Evolutionary conservation across 1,140 invertebrate genomes (phyloP).

Genomic region (Vollenhovia emeryi): DNA sequence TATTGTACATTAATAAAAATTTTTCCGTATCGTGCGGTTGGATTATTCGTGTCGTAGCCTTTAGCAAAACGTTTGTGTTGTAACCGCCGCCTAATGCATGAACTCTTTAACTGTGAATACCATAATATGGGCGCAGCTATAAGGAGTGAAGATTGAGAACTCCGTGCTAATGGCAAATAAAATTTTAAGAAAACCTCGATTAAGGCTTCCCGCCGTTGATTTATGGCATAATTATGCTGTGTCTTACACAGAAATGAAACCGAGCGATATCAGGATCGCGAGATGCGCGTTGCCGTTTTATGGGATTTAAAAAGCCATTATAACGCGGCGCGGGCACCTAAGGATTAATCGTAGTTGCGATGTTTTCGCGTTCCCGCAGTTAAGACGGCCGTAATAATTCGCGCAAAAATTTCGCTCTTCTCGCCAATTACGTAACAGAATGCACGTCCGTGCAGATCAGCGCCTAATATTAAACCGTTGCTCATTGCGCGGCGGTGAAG

Average conservation of each 20-base stretch:
- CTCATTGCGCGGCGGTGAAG: constrained; percentile 12
- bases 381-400: constrained; percentile 2
- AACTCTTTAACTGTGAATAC: neutral
- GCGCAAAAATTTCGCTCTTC: constrained; percentile 34
- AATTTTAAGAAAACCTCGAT: constrained; percentile 29
- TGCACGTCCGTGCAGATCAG: constrained; percentile 61
- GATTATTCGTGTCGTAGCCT: neutral
- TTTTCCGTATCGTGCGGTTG: neutral
- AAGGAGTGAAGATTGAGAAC: neutral
- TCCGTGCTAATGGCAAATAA: neutral
- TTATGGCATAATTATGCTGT: constrained; percentile 30
- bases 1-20: neutral
- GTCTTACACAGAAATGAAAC: neutral
- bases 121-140: neutral
- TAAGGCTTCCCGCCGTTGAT: neutral
- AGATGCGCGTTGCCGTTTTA: neutral
- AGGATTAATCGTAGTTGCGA: neutral
- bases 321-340: neutral
- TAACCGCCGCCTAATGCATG: neutral
- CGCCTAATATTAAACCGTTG: constrained; percentile 70
- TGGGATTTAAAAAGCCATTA: constrained; percentile 31
- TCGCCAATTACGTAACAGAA: constrained; percentile 28
- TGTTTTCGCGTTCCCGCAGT: constrained; percentile 2
- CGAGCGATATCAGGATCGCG: neutral
- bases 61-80: neutral